Evolutionary conservation across 1,140 invertebrate species (phyloP).

Genomic region (Acromyrmex charruanus): DNA sequence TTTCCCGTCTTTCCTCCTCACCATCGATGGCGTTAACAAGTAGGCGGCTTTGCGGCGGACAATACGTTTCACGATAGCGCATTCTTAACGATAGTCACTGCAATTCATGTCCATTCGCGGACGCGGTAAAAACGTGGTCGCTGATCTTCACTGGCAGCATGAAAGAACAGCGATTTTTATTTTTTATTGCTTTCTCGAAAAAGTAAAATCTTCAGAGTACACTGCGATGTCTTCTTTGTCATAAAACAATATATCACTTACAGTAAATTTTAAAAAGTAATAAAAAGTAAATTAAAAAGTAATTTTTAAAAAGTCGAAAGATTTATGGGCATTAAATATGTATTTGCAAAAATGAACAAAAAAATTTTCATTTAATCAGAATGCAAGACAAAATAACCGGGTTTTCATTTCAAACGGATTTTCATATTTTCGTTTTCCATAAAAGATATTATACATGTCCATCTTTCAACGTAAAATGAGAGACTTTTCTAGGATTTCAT

Average conservation of each 20-base stretch:
- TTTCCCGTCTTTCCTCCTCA: constrained; percentile 22
- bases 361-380: neutral
- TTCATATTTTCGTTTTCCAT: neutral
- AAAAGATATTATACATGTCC: neutral
- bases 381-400: neutral
- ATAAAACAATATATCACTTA: neutral
- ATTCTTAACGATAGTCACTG: constrained; percentile 45
- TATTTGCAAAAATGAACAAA: neutral
- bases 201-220: neutral
- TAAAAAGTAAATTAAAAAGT: neutral
- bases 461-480: neutral
- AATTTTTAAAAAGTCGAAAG: too few relatives aligned
- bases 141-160: neutral
- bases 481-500: neutral
- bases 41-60: constrained; percentile 43
- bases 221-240: neutral
- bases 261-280: neutral
- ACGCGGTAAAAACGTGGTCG: neutral
- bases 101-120: constrained; percentile 31
- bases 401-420: neutral
- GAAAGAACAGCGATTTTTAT: constrained; percentile 10
- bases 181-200: neutral
- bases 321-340: neutral
- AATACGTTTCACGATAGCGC: constrained; percentile 23
- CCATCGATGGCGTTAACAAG: constrained; percentile 50